A percentile compares a stretch with the other conserved stretches of the same genome.
Conservation (phyloP, 2,888 invertebrate species). For the Eupithecia tripunctaria region DNA sequence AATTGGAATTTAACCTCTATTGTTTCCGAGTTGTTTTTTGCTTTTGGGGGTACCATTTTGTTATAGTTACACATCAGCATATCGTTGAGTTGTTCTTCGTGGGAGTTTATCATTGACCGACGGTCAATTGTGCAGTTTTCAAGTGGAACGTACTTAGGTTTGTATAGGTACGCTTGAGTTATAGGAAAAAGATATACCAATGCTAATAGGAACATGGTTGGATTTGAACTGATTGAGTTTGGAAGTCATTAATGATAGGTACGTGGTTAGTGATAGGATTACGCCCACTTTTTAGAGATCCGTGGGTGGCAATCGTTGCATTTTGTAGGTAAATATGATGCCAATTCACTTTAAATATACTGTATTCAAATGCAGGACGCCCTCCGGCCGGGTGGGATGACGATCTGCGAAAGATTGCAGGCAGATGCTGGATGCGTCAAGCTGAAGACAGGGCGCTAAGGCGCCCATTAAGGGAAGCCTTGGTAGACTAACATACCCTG, state of each 20-base stretch:
- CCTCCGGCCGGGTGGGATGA: too few species aligned
- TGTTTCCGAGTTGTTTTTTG: background rate
- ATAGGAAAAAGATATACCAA: background rate
- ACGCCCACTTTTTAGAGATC: slow-evolving; percentile 7
- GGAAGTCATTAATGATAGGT: background rate
- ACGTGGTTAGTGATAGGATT: background rate
- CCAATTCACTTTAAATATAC: background rate
- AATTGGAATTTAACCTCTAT: background rate
- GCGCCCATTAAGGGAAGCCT: too few species aligned
- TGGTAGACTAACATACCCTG: too few species aligned
- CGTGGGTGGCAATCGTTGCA: background rate
- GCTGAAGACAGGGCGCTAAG: too few species aligned
- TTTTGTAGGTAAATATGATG: background rate
- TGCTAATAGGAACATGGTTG: background rate
- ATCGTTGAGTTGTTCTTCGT: background rate
- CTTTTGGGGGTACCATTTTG: background rate
- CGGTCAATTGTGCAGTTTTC: background rate
- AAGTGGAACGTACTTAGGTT: background rate
- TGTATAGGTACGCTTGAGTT: background rate
- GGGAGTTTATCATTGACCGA: background rate
- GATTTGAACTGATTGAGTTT: background rate
- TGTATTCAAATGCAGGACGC: too few species aligned
- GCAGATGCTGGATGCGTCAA: too few species aligned
- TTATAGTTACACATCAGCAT: background rate
- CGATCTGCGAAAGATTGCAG: too few species aligned